Conservation (phyloP, 2,113 vertebrate genomes). For the Azemiops feae region DNA sequence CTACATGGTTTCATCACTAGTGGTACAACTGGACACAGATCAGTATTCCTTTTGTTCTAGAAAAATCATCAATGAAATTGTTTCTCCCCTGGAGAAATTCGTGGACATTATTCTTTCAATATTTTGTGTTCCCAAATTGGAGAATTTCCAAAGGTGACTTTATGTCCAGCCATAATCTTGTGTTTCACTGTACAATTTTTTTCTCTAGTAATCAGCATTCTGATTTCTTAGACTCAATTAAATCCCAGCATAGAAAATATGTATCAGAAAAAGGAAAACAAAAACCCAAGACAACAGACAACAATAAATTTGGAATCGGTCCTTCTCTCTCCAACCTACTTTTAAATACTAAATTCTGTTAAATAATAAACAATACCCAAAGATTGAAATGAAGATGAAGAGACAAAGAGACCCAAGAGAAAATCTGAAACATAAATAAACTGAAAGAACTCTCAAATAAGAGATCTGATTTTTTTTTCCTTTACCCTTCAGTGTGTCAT, state of each 20-base stretch:
- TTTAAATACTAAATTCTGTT: rapidly evolving
- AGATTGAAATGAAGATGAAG: slow-evolving; percentile 33
- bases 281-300: not conserved
- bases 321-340: rapidly evolving
- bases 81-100: not conserved
- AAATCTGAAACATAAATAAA: slow-evolving; percentile 55
- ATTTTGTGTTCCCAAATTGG: not conserved
- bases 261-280: not conserved
- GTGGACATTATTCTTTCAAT: not conserved
- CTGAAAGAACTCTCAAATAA: slow-evolving; percentile 20
- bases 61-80: not conserved
- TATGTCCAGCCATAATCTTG: not conserved
- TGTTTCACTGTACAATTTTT: not conserved
- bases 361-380: slow-evolving; percentile 3
- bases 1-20: not conserved
- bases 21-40: not conserved
- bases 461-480: slow-evolving; percentile 6
- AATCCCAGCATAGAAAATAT: not conserved
- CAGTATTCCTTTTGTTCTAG: not conserved
- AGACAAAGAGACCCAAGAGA: slow-evolving; percentile 33
- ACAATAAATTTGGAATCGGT: rapidly evolving
- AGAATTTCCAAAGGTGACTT: not conserved
- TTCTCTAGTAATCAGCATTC: not conserved
- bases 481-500: slow-evolving; percentile 5
- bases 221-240: not conserved